Conservation (phyloP, 2,797 vertebrate species). For the Hypotaenidia okinawae region DNA sequence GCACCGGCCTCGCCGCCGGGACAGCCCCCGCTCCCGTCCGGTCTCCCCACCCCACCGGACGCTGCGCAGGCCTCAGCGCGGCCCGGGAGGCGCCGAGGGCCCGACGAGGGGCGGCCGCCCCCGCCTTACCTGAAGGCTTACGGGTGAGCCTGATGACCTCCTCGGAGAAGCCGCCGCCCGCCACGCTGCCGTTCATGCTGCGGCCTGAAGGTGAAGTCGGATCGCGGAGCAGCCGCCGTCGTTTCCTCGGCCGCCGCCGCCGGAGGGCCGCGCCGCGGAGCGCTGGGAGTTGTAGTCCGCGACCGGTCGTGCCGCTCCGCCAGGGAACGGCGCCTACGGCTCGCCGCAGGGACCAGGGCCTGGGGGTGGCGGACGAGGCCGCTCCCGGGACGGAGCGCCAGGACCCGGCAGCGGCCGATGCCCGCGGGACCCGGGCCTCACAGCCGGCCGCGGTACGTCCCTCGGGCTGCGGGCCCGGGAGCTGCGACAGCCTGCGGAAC, state of each 20-base stretch:
- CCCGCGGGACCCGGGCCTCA: background rate
- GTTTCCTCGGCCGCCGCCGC: background rate
- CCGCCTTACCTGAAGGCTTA: constrained; percentile 74
- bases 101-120: background rate
- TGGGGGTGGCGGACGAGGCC: background rate
- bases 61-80: background rate
- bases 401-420: background rate
- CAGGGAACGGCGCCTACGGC: too few relatives aligned
- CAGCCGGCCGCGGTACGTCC: too few relatives aligned
- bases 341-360: background rate
- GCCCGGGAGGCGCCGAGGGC: background rate
- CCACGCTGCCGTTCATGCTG: constrained; percentile 74
- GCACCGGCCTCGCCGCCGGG: background rate
- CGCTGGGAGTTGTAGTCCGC: constrained; percentile 71
- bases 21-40: background rate
- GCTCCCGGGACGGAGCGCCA: too few relatives aligned
- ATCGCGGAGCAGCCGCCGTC: background rate
- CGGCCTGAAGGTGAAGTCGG: constrained; percentile 13
- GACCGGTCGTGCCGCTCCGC: background rate
- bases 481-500: background rate
- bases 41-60: background rate
- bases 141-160: constrained; percentile 77
- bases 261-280: constrained; percentile 15
- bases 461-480: too few relatives aligned
- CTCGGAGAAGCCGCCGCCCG: constrained; percentile 48